Percentiles rank a stretch among this genome's conserved stretches.
phyloP scores from a whole-genome alignment of 1,140 invertebrate species.

The Calycopis cecrops region DNA sequence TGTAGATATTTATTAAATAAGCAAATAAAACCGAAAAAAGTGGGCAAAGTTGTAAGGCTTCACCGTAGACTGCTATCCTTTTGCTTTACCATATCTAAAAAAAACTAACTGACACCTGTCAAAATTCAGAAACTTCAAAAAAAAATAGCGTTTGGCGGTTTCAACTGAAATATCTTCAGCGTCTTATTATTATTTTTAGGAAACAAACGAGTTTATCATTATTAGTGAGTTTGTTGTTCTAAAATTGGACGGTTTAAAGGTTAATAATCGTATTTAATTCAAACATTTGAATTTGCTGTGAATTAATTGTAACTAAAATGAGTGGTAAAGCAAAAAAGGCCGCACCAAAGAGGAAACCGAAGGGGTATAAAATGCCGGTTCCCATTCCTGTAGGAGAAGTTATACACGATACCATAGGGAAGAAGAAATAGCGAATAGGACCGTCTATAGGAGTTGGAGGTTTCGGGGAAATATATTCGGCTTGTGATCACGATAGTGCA shows the following conservation, averaged over 20 bases:
- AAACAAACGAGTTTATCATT: no score
- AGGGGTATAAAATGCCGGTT: slow-evolving; percentile 84
- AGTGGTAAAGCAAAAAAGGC: slow-evolving; percentile 56
- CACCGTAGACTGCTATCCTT: no score
- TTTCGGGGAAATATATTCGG: slow-evolving; percentile 94
- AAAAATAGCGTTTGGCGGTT: not conserved
- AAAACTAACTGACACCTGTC: not conserved
- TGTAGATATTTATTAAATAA: no score
- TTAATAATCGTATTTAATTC: no score
- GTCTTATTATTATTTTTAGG: no score
- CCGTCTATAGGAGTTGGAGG: slow-evolving; percentile 93
- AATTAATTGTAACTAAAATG: slow-evolving; percentile 29
- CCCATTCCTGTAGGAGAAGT: slow-evolving; percentile 85
- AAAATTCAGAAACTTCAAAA: not conserved
- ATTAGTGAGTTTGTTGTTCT: no score
- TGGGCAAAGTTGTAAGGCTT: no score
- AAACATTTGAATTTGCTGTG: not conserved
- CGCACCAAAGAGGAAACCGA: slow-evolving; percentile 77
- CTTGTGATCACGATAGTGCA: slow-evolving; percentile 75
- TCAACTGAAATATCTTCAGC: no score
- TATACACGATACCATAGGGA: slow-evolving; percentile 81
- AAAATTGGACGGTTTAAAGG: no score
- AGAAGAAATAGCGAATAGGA: slow-evolving; percentile 90
- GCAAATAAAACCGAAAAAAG: no score
- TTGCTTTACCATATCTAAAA: no score